A percentile compares a stretch with the other conserved stretches of the same genome.
Evolutionary conservation across 2,113 vertebrate species (phyloP).

Genomic region (Myiozetetes cayanensis): DNA sequence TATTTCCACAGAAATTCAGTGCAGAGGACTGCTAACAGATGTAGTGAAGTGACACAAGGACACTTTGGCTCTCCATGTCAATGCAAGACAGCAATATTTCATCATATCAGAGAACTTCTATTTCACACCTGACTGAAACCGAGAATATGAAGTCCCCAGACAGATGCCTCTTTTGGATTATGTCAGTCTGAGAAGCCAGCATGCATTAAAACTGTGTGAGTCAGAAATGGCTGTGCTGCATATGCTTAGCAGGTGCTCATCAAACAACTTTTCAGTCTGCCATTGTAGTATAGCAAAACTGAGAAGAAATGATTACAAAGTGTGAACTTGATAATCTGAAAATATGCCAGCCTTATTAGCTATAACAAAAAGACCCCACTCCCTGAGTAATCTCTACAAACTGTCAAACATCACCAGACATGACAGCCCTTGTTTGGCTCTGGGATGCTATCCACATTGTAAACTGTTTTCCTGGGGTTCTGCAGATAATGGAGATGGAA

Average conservation of each 20-base stretch:
- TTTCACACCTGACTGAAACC: slow-evolving; percentile 50
- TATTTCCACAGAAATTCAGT: background rate
- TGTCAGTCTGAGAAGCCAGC: background rate
- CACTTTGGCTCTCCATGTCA: background rate
- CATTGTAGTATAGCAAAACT: background rate
- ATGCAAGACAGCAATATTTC: slow-evolving; percentile 8
- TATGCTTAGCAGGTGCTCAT: slow-evolving; percentile 25
- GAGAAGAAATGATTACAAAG: slow-evolving; percentile 41
- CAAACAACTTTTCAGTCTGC: slow-evolving; percentile 10
- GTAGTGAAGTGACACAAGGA: background rate
- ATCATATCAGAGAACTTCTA: slow-evolving; percentile 4
- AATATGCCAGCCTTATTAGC: slow-evolving; percentile 21
- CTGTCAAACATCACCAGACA: slow-evolving; percentile 49
- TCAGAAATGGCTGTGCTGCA: slow-evolving; percentile 13
- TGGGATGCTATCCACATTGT: background rate
- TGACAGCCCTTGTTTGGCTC: slow-evolving; percentile 46
- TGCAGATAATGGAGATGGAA: slow-evolving; percentile 57
- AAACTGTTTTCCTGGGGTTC: slow-evolving; percentile 45
- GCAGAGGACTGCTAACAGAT: background rate
- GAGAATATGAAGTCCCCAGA: slow-evolving; percentile 37
- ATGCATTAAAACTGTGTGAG: slow-evolving; percentile 30
- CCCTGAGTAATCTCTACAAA: slow-evolving; percentile 54
- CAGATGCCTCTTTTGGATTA: slow-evolving; percentile 41
- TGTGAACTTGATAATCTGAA: slow-evolving; percentile 50
- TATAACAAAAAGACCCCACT: background rate